Percentiles rank a stretch among this genome's conserved stretches.
These are phyloP conservation scores for Triplophysa yarkandensis DNA, from an alignment of 2,797 vertebrate species.

Conservation along the genomic window DNA sequence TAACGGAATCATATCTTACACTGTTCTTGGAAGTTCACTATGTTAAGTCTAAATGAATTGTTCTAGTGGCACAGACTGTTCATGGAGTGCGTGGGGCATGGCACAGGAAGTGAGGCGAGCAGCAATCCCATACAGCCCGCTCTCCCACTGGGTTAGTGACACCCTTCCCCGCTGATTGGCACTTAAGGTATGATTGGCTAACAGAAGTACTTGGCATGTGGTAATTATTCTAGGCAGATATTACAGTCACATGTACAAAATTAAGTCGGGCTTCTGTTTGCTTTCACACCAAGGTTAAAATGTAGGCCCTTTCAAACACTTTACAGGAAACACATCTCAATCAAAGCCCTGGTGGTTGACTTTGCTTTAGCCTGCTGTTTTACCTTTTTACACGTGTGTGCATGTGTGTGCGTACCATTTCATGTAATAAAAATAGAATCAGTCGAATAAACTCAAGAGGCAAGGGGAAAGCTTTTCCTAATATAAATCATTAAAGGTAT, in stretches of 20 bases:
- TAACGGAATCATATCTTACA: background rate
- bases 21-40: background rate
- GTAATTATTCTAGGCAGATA: conserved; percentile 73
- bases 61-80: conserved; percentile 22
- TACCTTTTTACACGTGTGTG: conserved; percentile 12
- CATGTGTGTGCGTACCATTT: background rate
- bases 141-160: conserved; percentile 25
- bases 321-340: conserved; percentile 37
- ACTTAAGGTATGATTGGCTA: conserved; percentile 59
- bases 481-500: conserved; percentile 23
- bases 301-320: background rate
- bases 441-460: conserved; percentile 4
- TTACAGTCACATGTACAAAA: conserved; percentile 63
- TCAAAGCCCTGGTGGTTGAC: conserved; percentile 33
- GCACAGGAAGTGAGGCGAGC: conserved; percentile 32
- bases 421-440: conserved; percentile 10
- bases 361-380: conserved; percentile 20
- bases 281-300: conserved; percentile 34
- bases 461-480: conserved; percentile 9
- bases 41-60: conserved; percentile 13
- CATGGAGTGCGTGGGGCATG: conserved; percentile 12
- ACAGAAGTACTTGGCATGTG: conserved; percentile 56
- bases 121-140: conserved; percentile 4
- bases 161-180: conserved; percentile 33
- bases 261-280: conserved; percentile 47